Percentiles rank a stretch among this genome's conserved stretches.
Evolutionary conservation across 2,113 vertebrate species (phyloP).

Genomic region (Ammodytes dubius): DNA sequence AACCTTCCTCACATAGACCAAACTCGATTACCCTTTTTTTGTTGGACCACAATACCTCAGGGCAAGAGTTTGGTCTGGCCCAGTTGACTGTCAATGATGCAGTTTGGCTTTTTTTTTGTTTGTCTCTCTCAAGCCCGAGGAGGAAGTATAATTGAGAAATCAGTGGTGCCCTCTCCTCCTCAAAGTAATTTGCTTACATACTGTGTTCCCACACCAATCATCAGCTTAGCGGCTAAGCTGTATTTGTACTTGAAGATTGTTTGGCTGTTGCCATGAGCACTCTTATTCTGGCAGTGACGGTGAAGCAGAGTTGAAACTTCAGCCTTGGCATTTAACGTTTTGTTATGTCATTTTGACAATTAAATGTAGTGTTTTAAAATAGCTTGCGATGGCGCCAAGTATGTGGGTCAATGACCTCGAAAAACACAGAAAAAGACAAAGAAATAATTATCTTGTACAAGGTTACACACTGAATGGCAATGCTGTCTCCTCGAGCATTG

Average conservation of each 20-base stretch:
- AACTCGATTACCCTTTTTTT: constrained; percentile 73
- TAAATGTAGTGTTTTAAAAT: constrained; percentile 77
- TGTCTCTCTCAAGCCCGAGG: constrained; percentile 73
- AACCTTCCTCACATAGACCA: constrained; percentile 41
- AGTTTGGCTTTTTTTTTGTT: constrained; percentile 74
- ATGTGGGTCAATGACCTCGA: constrained; percentile 62
- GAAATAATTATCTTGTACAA: constrained; percentile 26
- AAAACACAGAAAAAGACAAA: constrained; percentile 32
- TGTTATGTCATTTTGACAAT: constrained; percentile 67
- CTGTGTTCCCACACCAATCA: constrained; percentile 86
- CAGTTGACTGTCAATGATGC: constrained; percentile 76
- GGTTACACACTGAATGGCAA: constrained; percentile 29
- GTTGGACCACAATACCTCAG: constrained; percentile 69
- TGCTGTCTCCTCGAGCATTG: constrained; percentile 4
- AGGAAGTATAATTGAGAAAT: constrained; percentile 86
- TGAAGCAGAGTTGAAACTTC: constrained; percentile 77
- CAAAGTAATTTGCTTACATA: constrained; percentile 87
- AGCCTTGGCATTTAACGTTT: constrained; percentile 70
- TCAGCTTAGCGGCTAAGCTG: constrained; percentile 85
- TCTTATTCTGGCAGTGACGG: constrained; percentile 77
- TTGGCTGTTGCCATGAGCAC: constrained; percentile 76
- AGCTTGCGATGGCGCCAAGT: constrained; percentile 19
- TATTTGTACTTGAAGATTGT: constrained; percentile 88
- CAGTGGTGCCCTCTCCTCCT: constrained; percentile 80
- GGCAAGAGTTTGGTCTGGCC: constrained; percentile 68